These are phyloP conservation scores for Drosophila engyochracea DNA, from an alignment of 2,888 invertebrate genomes.

Conservation along the genomic window DNA sequence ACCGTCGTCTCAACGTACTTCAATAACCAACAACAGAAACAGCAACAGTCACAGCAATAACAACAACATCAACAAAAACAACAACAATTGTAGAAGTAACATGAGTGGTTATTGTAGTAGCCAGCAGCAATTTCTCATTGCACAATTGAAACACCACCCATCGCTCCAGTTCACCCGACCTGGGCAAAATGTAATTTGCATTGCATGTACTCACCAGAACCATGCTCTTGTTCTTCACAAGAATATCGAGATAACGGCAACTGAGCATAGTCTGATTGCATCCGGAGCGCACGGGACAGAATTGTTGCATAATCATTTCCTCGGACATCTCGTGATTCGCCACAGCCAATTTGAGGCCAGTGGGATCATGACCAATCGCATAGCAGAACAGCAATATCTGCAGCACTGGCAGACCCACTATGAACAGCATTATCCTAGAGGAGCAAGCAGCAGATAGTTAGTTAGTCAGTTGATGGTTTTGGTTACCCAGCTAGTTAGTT, in stretches of 20 bases:
- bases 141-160: constrained; percentile 56
- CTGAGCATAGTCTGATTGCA: constrained; percentile 90
- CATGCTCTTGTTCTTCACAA: constrained; percentile 89
- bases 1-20: constrained; percentile 50
- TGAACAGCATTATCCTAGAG: constrained; percentile 91
- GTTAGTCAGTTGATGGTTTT: constrained; percentile 23
- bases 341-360: constrained; percentile 91
- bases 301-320: constrained; percentile 86
- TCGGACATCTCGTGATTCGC: constrained; percentile 91
- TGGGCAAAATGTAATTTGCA: constrained; percentile 68
- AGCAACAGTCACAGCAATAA: constrained; percentile 13
- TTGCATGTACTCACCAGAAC: constrained; percentile 87
- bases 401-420: constrained; percentile 93
- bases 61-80: constrained; percentile 15
- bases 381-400: constrained; percentile 95
- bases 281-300: constrained; percentile 86
- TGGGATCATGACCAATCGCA: constrained; percentile 95
- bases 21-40: constrained; percentile 56
- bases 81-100: constrained; percentile 24
- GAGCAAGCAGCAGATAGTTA: constrained; percentile 6
- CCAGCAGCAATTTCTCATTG: constrained; percentile 42
- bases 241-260: constrained; percentile 91
- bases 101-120: constrained; percentile 71
- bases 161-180: not conserved
- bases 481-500: constrained; percentile 1